Evolutionary conservation across 1,140 invertebrate genomes (phyloP).

Genomic region (Drosophila suzukii): DNA sequence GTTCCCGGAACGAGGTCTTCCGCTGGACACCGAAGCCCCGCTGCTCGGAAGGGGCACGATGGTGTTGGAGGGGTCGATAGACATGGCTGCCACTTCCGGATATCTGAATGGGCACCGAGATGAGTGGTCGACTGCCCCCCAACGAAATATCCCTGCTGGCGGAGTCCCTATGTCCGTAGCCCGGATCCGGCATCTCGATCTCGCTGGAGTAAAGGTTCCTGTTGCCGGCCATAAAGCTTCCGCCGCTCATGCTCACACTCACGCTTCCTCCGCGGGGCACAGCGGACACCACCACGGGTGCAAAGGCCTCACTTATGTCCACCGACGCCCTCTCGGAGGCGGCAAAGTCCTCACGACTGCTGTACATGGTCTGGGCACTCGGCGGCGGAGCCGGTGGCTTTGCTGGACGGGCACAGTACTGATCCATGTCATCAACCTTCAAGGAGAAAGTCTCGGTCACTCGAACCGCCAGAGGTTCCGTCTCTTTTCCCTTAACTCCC

Average conservation of each 20-base stretch:
- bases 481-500: constrained; percentile 63
- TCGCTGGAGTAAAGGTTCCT: constrained; percentile 72
- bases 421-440: constrained; percentile 83
- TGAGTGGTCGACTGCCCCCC: constrained; percentile 66
- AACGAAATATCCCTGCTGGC: constrained; percentile 62
- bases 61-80: constrained; percentile 48
- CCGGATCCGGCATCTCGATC: constrained; percentile 52
- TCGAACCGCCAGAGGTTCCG: constrained; percentile 68
- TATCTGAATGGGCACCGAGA: constrained; percentile 76
- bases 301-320: constrained; percentile 71
- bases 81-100: constrained; percentile 45
- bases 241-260: constrained; percentile 25
- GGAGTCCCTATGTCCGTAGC: constrained; percentile 41
- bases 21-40: constrained; percentile 50
- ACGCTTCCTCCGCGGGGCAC: constrained; percentile 50
- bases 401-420: constrained; percentile 60
- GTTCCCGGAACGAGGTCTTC: constrained; percentile 65
- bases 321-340: constrained; percentile 60
- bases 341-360: constrained; percentile 76
- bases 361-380: constrained; percentile 66
- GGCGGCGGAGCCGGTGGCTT: constrained; percentile 55
- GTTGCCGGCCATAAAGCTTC: constrained; percentile 73
- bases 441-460: constrained; percentile 79
- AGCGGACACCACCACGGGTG: constrained; percentile 67
- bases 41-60: constrained; percentile 68